Evolutionary conservation across 2,888 invertebrate species (phyloP).

Genomic region (Hemaris fuciformis): DNA sequence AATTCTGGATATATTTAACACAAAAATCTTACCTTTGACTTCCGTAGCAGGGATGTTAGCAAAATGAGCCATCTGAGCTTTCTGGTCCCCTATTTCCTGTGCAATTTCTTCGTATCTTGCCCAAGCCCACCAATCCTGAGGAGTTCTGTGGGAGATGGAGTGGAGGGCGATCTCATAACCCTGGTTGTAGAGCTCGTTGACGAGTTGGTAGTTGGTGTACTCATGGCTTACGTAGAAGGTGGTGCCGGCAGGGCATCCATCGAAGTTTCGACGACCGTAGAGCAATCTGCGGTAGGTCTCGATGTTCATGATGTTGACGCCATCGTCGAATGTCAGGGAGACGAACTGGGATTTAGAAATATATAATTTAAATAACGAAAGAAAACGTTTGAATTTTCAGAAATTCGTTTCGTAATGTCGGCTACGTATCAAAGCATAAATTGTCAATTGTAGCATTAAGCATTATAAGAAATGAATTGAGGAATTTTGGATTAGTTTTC

Average conservation of each 20-base stretch:
- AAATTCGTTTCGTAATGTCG: no score
- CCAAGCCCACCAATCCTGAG: constrained; percentile 81
- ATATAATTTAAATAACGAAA: neutral
- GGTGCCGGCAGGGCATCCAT: constrained; percentile 82
- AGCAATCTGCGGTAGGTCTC: constrained; percentile 78
- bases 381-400: no score
- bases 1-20: no score
- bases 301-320: constrained; percentile 79
- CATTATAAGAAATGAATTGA: no score
- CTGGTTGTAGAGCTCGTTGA: constrained; percentile 81
- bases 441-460: no score
- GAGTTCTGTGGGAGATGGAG: constrained; percentile 82
- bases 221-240: constrained; percentile 89
- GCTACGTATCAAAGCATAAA: no score
- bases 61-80: constrained; percentile 68
- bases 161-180: constrained; percentile 87
- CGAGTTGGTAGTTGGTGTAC: constrained; percentile 85
- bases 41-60: constrained; percentile 74
- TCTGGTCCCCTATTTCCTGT: constrained; percentile 83
- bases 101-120: constrained; percentile 73
- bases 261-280: constrained; percentile 80
- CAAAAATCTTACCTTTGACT: constrained; percentile 67
- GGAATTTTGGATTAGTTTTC: no score
- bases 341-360: constrained; percentile 80
- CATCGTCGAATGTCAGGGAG: constrained; percentile 85